Evolutionary conservation across 2,113 vertebrate species (phyloP), one percentile per base, ranked within the genome.

Genomic region (Galeopterus variegatus): DNA sequence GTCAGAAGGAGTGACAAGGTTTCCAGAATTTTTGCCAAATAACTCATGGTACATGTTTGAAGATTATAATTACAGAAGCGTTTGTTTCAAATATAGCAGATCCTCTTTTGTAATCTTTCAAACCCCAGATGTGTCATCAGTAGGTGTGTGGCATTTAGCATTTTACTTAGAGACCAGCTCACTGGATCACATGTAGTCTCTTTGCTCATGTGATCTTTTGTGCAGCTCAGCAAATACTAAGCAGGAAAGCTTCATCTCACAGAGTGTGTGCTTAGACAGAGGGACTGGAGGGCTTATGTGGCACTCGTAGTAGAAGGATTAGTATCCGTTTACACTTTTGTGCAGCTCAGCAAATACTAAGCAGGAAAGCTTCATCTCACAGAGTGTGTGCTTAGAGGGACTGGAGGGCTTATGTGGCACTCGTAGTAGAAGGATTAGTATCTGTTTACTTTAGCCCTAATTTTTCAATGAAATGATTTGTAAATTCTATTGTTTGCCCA

Each of bases 1-100:
- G 45, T 48, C 33, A 90, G 69, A 72, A 88, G 56, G 28, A 85
- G 28, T 87, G 19, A 28, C 31, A 19, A 5, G 6, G 8, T 86
- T 87, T 14, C 56, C 52, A 94, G 80, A 70, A 36, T 75, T 82
- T 97, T 84, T 89, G 72, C 26, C 73, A 75, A 65, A 54, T 96
- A 93, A 79, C n/a, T 94, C 48, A 76, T 62, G 41, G 23, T 82
- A 5, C 33, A 21, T 75, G n/a, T 67, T 77, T 92, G 81, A 77
- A n/a, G 77, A 88, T 28, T 92, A 17, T 73, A 58, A 58, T 93
- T 82, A 21, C 45, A 69, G 93, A 89, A 84, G 28, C 50, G 36
- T 84, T 56, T 64, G 18, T 88, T 92, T 94, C 15, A 41, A 90
- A 65, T 72, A 82, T 1, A 69, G 36, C 12, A 83, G 73, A 67